Evolutionary conservation across 1,140 invertebrate genomes (phyloP), one percentile per base, ranked within the genome.

Genomic region (Drosophila carrolli): DNA sequence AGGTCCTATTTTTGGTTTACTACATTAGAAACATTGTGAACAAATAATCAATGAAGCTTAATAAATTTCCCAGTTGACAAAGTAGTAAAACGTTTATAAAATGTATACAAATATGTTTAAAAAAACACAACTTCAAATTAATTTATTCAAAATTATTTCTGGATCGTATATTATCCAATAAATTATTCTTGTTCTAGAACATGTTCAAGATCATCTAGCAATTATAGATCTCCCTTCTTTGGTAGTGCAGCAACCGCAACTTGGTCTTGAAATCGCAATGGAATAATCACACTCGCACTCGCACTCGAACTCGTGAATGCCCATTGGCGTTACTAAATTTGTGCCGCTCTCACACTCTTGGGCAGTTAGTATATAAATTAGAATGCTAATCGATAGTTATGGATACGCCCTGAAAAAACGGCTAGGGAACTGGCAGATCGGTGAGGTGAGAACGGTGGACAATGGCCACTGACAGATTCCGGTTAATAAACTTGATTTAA

Each of bases 401-500:
- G 77, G 84, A 65, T 89, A 88, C 84, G 84, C 84, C 84, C 84
- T 78, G 78, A 88, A 89, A 75, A 27, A 61, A 29, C 47, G 48
- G 72, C 73, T 56, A 40, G 46, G 54, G 51, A 68, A 53, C 44
- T 55, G 29, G 40, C 8, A 54, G 63, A 60, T n/a, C 57, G 40
- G 41, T 8, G 62, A 47, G 48, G 46, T 38, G 43, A 32, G 63
- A 47, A 62, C 23, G 35, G 29, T 43, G 50, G 47, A 82, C 75
- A 83, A 83, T 83, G 77, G 70, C 59, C 67, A 74, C 78, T 73
- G 63, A 62, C 62, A 44, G 67, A 89, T 89, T 89, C 84, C 84
- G 84, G 84, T 89, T 89, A 89, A 89, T 89, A 89, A 89, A 89
- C 84, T 89, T 89, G 84, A 89, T 89, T 89, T 77, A 89, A 88